A percentile compares a stretch with the other conserved stretches of the same genome.
phyloP scores from a whole-genome alignment of 2,888 invertebrate genomes.

The Philonicus albiceps region DNA sequence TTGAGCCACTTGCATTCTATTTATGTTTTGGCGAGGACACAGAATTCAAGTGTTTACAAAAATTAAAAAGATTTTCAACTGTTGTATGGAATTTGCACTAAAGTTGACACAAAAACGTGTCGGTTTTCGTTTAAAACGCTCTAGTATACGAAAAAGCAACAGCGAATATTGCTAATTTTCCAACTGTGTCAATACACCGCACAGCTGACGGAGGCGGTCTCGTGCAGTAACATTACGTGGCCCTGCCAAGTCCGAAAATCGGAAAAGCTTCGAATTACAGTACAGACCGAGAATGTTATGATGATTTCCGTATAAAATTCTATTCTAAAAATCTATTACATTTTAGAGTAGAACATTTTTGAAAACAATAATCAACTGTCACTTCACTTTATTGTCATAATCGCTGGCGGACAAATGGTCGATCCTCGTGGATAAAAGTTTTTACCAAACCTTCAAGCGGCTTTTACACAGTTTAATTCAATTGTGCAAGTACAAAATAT shows the following conservation, averaged over 20 bases:
- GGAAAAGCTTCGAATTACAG: not conserved
- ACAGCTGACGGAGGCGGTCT: not conserved
- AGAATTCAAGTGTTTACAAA: not conserved
- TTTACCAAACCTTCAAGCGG: not conserved
- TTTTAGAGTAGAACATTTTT: not conserved
- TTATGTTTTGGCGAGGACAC: not conserved
- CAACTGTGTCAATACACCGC: not conserved
- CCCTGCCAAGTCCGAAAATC: not conserved
- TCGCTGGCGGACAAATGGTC: not conserved
- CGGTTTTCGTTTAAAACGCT: not conserved
- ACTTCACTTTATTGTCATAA: not conserved
- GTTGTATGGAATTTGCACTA: not conserved
- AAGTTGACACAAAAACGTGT: not conserved
- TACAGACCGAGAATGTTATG: not conserved
- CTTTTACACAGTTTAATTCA: not conserved
- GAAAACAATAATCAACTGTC: not conserved
- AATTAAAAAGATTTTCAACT: not conserved
- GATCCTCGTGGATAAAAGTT: not conserved
- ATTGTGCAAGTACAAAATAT: not conserved
- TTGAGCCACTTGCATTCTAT: not conserved
- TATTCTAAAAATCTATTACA: not conserved
- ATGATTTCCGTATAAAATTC: not conserved
- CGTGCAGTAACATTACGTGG: not conserved
- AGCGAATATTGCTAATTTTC: not conserved
- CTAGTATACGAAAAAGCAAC: not conserved